Percentiles rank a stretch among this genome's conserved stretches.
Conservation (phyloP, 2,113 vertebrate genomes). For the Toxostoma redivivum region DNA sequence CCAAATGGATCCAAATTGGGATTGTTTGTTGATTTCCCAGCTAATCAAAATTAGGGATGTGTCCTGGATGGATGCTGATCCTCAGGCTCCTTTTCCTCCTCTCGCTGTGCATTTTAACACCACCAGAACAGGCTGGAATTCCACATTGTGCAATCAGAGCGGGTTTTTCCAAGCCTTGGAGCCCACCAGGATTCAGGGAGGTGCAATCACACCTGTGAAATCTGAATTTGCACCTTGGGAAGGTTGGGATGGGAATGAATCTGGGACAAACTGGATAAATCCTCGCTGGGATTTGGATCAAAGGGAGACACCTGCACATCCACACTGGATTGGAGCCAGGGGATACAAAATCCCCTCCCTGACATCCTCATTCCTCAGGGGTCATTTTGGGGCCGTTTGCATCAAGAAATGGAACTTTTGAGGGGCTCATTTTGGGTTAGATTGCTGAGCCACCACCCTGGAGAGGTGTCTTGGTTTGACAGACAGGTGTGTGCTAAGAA, state of each 20-base stretch:
- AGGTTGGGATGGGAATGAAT: not conserved
- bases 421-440: not conserved
- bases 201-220: not conserved
- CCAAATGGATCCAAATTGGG: not conserved
- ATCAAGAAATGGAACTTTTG: not conserved
- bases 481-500: too few relatives aligned
- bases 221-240: not conserved
- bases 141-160: not conserved
- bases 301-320: not conserved
- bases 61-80: not conserved
- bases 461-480: too few relatives aligned
- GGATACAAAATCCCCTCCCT: not conserved
- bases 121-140: accelerated
- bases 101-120: accelerated
- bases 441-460: not conserved
- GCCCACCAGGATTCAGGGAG: not conserved
- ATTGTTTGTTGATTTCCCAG: not conserved
- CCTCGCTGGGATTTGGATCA: not conserved
- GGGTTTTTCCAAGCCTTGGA: not conserved
- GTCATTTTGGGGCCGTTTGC: not conserved
- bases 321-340: not conserved
- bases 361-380: not conserved
- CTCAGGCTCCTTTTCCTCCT: not conserved
- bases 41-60: not conserved
- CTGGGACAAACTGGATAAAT: not conserved